Evolutionary conservation across 2,797 vertebrate genomes (phyloP).

Genomic region (Falco cherrug): DNA sequence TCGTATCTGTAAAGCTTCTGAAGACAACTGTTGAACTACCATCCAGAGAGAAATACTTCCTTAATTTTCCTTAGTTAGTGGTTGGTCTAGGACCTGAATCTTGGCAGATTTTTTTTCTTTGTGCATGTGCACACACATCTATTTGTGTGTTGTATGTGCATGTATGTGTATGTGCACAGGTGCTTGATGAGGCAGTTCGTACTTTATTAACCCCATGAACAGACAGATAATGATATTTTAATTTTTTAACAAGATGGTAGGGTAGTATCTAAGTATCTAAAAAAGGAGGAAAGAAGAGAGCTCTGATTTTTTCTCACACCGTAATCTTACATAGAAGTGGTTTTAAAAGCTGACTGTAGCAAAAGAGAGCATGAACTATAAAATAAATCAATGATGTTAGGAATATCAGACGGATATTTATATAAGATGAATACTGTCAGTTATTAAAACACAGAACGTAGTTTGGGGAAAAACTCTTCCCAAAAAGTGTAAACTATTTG

Average conservation of each 20-base stretch:
- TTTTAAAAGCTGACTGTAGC: neutral
- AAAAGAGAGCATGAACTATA: neutral
- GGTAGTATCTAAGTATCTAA: neutral
- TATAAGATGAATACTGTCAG: neutral
- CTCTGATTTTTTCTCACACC: neutral
- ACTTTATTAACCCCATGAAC: neutral
- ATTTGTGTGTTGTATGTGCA: neutral
- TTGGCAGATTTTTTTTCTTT: neutral
- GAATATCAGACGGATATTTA: neutral
- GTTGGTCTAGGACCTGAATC: neutral
- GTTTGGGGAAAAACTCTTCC: neutral
- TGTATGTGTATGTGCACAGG: rapidly evolving
- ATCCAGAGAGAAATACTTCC: neutral
- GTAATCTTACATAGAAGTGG: neutral
- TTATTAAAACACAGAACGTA: neutral
- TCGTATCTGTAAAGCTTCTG: neutral
- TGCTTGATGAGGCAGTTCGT: neutral
- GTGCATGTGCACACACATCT: rapidly evolving
- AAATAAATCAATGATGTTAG: neutral
- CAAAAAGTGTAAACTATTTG: neutral
- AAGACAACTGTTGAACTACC: neutral
- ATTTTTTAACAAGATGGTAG: neutral
- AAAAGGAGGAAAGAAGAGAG: neutral
- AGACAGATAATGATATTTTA: neutral
- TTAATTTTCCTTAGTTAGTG: neutral